Percentiles rank a stretch among this genome's conserved stretches.
Evolutionary conservation across 2,797 vertebrate genomes (phyloP).

Genomic region (Rhinatrema bivittatum): DNA sequence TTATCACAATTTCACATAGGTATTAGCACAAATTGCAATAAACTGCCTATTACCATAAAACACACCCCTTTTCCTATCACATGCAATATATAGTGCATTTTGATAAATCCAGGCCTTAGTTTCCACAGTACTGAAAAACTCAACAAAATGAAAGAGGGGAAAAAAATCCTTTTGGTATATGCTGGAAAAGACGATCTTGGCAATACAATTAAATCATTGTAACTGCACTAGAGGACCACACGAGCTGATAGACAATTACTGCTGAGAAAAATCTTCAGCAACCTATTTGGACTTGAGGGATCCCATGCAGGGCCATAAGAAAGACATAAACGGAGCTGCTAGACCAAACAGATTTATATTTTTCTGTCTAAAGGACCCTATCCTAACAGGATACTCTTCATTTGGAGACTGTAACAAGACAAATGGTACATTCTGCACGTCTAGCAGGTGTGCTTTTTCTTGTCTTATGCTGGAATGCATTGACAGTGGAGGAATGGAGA

Average conservation of each 20-base stretch:
- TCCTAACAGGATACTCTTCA: conserved; percentile 19
- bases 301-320: fast-evolving
- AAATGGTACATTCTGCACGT: conserved; percentile 37
- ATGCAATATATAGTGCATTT: too few species aligned
- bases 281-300: neutral
- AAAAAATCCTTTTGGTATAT: too few species aligned
- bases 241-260: conserved; percentile 3
- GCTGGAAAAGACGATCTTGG: neutral
- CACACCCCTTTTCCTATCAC: too few species aligned
- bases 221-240: conserved; percentile 4
- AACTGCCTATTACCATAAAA: too few species aligned
- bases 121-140: too few species aligned
- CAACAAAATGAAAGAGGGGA: too few species aligned
- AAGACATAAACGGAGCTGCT: conserved; percentile 7
- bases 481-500: conserved; percentile 54
- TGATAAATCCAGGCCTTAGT: too few species aligned
- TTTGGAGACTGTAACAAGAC: conserved; percentile 40
- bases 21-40: too few species aligned
- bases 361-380: conserved; percentile 18
- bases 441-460: conserved; percentile 40
- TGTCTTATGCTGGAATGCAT: conserved; percentile 42
- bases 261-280: conserved; percentile 13
- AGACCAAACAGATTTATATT: conserved; percentile 12
- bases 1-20: too few species aligned
- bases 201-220: conserved; percentile 1